Evolutionary conservation across 2,113 vertebrate genomes (phyloP).

Genomic region (Electrona antarctica): DNA sequence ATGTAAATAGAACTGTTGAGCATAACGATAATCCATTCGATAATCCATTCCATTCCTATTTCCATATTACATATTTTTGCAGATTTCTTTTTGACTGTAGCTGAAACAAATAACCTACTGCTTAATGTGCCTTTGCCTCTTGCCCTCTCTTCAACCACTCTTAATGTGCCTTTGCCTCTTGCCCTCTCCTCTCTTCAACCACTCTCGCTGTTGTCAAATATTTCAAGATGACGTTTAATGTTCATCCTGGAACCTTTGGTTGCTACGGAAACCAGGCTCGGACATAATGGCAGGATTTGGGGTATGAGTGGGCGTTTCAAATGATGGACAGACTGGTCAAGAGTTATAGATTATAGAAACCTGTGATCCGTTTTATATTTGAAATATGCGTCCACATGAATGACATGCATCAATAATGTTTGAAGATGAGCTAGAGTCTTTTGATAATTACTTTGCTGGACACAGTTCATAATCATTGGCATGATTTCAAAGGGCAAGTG

Average conservation of each 20-base stretch:
- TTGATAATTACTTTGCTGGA: too few relatives aligned
- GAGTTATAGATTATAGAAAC: constrained; percentile 45
- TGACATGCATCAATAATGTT: too few relatives aligned
- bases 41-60: constrained; percentile 20
- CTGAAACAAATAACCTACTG: constrained; percentile 54
- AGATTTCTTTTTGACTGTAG: constrained; percentile 33
- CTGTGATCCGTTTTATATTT: constrained; percentile 9
- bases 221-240: constrained; percentile 68
- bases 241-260: constrained; percentile 64
- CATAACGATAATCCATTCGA: constrained; percentile 18
- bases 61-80: constrained; percentile 23
- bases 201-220: constrained; percentile 38
- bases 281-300: constrained; percentile 46
- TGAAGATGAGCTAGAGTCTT: too few relatives aligned
- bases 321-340: constrained; percentile 43
- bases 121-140: constrained; percentile 20
- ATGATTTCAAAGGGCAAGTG: constrained; percentile 46
- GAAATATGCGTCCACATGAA: too few relatives aligned
- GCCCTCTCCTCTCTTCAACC: constrained; percentile 38
- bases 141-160: constrained; percentile 6
- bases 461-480: constrained; percentile 36
- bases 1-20: constrained; percentile 18
- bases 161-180: constrained; percentile 2
- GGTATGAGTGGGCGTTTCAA: constrained; percentile 59
- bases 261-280: constrained; percentile 75